Conservation (phyloP, 2,113 vertebrate species). For the Cinclus cinclus region DNA sequence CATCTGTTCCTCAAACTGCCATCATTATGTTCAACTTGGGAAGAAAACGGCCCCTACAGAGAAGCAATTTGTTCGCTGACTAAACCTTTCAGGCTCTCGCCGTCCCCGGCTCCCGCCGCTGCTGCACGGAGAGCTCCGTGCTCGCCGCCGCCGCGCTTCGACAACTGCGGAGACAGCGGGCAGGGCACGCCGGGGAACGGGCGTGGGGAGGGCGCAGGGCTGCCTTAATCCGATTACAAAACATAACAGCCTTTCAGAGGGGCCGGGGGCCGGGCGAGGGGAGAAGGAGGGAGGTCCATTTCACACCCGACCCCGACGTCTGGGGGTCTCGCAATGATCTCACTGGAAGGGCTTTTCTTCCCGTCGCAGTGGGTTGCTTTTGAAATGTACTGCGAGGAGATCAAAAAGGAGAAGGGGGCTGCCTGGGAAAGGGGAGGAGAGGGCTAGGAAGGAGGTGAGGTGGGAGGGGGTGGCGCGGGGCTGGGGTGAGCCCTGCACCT, state of each 20-base stretch:
- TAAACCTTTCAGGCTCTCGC: constrained; percentile 60
- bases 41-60: constrained; percentile 68
- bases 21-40: constrained; percentile 63
- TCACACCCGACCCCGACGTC: neutral
- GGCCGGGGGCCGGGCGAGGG: neutral
- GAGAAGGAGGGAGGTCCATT: constrained; percentile 17
- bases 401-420: neutral
- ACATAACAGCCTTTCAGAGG: constrained; percentile 33
- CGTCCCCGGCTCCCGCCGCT: neutral
- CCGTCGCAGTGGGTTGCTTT: constrained; percentile 14
- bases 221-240: constrained; percentile 55
- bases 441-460: neutral
- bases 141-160: neutral
- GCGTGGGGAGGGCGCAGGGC: neutral
- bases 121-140: neutral
- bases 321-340: constrained; percentile 50
- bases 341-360: constrained; percentile 41
- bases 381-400: neutral
- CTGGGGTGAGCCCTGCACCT: neutral
- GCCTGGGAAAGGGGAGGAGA: constrained; percentile 9
- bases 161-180: neutral
- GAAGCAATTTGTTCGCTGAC: constrained; percentile 72
- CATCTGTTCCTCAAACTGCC: constrained; percentile 70
- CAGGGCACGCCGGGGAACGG: neutral
- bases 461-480: fast-evolving